Evolutionary conservation across 2,797 vertebrate genomes (phyloP), one percentile per base, ranked within the genome.

Genomic region (Tangara arthus): DNA sequence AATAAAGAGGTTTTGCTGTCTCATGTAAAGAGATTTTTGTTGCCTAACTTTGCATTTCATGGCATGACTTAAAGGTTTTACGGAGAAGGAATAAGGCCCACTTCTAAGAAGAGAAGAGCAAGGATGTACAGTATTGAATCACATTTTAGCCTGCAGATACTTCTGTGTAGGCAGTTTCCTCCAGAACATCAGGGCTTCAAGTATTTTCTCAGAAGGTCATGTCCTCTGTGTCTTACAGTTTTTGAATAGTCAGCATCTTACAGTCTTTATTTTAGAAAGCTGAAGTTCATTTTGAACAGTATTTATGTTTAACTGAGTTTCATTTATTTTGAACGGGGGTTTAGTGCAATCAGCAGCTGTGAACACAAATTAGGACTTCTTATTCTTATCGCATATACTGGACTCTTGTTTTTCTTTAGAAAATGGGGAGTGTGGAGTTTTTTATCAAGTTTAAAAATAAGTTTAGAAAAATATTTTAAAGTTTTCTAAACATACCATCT

Each of bases 381-480:
- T 69, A 26, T 34, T 90, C 11, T 52, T 66, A 17, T 61, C 78
- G 8, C 11, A 19, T 35, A 52, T 49, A 37, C 5, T 21, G 44
- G 5, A 14, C 11, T 50, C 20, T 81, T 50, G 7, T 6, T 77
- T 82, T 70, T 13, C 12, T 56, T 56, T 69, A 50, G 49, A 37
- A 69, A 61, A 47, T 32, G 3, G 11, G 15, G 7, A 3, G 8
- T 52, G 22, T 21, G 7, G 5, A 3, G 0, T 3, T 28, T 49
- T 56, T 27, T 2, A 30, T 13, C 11, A 42, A 63, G 26, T 35
- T 63, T 30, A 22, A 50, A 82, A 37, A n/a, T 10, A 63, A 26
- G 10, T 44, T 30, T 44, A 64, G 24, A 39, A 26, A 3, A 37
- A 30, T 30, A 4, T 68, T 80, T 23, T 37, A 23, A 60, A 53